Conservation (phyloP, 2,113 vertebrate species). For the Tragelaphus buxtoni region DNA sequence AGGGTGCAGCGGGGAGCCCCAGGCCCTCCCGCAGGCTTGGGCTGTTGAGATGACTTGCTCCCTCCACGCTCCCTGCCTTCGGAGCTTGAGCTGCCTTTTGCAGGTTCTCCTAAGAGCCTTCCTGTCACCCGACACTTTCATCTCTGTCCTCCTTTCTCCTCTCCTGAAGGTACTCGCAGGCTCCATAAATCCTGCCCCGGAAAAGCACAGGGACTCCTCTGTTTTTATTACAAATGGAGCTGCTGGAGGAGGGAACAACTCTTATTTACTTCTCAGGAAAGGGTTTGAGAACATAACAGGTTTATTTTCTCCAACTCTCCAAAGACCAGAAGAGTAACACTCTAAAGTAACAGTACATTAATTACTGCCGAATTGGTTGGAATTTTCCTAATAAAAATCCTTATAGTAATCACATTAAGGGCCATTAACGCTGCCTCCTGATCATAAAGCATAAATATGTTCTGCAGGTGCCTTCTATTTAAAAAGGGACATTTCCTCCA, state of each 20-base stretch:
- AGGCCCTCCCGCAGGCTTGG: accelerated
- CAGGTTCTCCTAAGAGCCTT: not conserved
- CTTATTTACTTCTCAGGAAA: conserved; percentile 76
- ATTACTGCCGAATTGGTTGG: conserved; percentile 76
- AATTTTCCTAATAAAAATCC: conserved; percentile 78
- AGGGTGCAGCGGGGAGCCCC: accelerated
- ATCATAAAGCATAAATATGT: conserved; percentile 68
- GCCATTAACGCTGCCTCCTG: conserved; percentile 71
- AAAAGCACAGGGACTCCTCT: conserved; percentile 48
- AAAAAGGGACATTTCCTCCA: conserved; percentile 20
- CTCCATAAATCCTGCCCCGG: conserved; percentile 60
- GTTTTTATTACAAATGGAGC: conserved; percentile 63
- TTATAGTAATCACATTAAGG: conserved; percentile 75
- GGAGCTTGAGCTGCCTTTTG: accelerated
- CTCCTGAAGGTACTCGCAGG: conserved; percentile 59
- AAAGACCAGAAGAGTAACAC: conserved; percentile 72
- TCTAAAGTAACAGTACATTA: conserved; percentile 78
- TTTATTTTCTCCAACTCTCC: conserved; percentile 73
- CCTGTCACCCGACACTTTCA: not conserved
- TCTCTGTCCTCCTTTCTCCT: not conserved
- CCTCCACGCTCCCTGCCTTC: accelerated
- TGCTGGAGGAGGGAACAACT: conserved; percentile 42
- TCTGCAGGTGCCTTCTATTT: conserved; percentile 43
- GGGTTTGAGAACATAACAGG: conserved; percentile 53
- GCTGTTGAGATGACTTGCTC: accelerated